Evolutionary conservation across 37 sponge, comb jelly and placozoan genomes (phyloP), one percentile per base, ranked within the genome.

Genomic region (Hexactinellida sp.): DNA sequence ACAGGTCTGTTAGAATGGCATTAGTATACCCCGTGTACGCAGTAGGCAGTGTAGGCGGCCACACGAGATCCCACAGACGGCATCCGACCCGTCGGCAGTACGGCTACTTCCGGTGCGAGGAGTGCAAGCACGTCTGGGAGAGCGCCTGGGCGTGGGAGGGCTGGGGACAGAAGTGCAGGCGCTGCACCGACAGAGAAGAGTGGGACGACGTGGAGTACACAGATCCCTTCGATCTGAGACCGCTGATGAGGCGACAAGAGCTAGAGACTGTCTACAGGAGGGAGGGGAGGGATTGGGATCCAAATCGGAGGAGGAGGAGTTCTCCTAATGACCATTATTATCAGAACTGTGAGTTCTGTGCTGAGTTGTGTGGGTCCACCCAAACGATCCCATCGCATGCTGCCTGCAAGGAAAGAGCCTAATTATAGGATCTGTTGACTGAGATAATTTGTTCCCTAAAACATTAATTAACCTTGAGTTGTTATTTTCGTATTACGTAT

Each of bases 301-400:
- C 10, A 41, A 13, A 16, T 5, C 47, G 13, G 47, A 41, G 13
- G 13, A 41, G 47, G 13, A 41, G 13, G 13, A 5, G 10, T 16
- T 13, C 47, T 41, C n/a, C n/a, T n/a, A n/a, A n/a, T n/a, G 52
- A 47, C 16, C 76, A 63, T 23, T n/a, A 63, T 23, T 63, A 63
- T 28, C 76, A 63, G 34, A 63, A 63, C 76, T 63, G 76, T 63
- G 76, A 63, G 30, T 63, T 21, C 76, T 63, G 76, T 63, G 76
- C 76, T 63, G 76, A 63, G 13, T 23, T 63, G 76, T 63, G 76
- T 63, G 76, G 76, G 19, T 63, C 76, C 3, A 23, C 76, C 34
- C 25, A 28, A 28, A 63, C 32, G 28, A 63, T 32, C 5, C 76
- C 76, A 32, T n/a, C 21, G 3, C 30, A 10, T 28, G 19, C 3